A percentile compares a stretch with the other conserved stretches of the same genome.
phyloP scores from a whole-genome alignment of 2,113 vertebrate species.

The Ptychochromis oligacanthus region DNA sequence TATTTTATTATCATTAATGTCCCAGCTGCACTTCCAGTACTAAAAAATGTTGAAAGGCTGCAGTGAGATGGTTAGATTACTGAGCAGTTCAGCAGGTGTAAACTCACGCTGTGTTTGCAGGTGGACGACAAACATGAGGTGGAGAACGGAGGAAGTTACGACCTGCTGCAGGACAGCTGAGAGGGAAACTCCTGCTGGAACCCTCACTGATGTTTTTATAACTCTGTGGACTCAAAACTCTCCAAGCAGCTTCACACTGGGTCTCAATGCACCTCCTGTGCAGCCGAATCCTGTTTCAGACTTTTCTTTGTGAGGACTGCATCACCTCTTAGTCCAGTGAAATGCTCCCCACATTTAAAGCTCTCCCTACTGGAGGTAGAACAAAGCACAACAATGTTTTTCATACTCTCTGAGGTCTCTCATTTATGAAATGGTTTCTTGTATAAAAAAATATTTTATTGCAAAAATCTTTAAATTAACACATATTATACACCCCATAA shows the following conservation, averaged over 20 bases:
- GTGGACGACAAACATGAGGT: conserved; percentile 66
- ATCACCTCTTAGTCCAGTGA: not conserved
- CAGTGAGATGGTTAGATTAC: not conserved
- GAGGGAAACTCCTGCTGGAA: not conserved
- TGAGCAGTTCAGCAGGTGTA: not conserved
- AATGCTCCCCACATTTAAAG: not conserved
- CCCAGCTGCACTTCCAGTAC: too few relatives aligned
- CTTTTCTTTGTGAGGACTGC: not conserved
- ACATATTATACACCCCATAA: too few relatives aligned
- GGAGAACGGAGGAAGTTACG: conserved; percentile 42
- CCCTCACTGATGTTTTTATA: not conserved
- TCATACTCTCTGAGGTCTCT: not conserved
- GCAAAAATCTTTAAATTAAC: too few relatives aligned
- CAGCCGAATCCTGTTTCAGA: not conserved
- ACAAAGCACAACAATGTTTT: not conserved
- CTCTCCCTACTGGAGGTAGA: not conserved
- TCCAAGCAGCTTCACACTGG: not conserved
- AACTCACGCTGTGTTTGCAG: conserved; percentile 27
- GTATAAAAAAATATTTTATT: too few relatives aligned
- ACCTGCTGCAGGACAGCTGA: conserved; percentile 74
- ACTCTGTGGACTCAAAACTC: not conserved
- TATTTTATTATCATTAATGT: not conserved
- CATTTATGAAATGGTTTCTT: too few relatives aligned
- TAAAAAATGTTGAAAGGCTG: too few relatives aligned
- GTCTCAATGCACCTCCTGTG: not conserved